phyloP scores from a whole-genome alignment of 2,113 vertebrate species.

The Struthidea cinerea region DNA sequence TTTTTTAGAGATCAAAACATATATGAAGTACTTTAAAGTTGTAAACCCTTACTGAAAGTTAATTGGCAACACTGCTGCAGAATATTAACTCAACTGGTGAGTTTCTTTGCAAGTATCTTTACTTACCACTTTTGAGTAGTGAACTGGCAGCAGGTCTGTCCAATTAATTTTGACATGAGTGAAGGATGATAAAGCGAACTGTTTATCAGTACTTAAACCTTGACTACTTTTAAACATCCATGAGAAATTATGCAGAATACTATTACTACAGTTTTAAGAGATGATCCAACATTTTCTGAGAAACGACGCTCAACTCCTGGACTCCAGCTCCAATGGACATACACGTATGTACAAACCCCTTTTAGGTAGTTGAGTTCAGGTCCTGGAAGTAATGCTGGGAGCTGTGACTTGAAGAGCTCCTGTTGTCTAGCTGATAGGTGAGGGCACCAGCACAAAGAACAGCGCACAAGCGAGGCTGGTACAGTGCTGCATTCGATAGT shows the following conservation, averaged over 20 bases:
- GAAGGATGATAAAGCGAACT: not conserved
- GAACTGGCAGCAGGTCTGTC: not conserved
- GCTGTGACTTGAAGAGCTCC: not conserved
- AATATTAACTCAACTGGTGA: not conserved
- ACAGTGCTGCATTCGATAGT: not conserved
- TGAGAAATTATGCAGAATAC: not conserved
- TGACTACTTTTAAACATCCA: not conserved
- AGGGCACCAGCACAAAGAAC: not conserved
- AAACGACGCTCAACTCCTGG: fast-evolving
- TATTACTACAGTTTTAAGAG: not conserved
- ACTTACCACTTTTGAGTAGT: not conserved
- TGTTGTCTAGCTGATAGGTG: not conserved
- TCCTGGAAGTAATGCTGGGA: not conserved
- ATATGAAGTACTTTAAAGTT: not conserved
- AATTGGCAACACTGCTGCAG: not conserved
- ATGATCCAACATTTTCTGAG: not conserved
- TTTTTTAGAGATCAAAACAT: not conserved
- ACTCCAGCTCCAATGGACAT: not conserved
- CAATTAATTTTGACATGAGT: not conserved
- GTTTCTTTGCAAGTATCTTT: not conserved
- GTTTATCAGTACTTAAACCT: not conserved
- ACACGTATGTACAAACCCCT: not conserved
- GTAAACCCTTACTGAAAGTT: not conserved
- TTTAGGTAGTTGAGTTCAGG: not conserved
- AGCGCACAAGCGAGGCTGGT: fast-evolving